Conservation (phyloP, 2,888 invertebrate species). For the Arctia plantaginis region DNA sequence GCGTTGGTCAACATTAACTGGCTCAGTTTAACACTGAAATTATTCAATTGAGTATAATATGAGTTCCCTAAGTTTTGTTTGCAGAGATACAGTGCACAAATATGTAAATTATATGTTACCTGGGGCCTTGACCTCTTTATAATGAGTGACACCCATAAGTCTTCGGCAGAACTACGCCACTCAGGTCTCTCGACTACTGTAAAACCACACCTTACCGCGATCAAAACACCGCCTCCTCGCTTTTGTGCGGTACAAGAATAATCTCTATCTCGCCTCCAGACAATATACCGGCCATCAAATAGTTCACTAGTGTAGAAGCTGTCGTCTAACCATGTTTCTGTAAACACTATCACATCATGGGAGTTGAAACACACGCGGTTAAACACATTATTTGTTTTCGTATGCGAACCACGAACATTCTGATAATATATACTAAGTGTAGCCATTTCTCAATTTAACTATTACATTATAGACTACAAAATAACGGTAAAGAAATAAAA, state of each 20-base stretch:
- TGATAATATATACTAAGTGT: slow-evolving; percentile 8
- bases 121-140: background rate
- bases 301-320: slow-evolving; percentile 9
- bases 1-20: background rate
- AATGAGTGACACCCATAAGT: background rate
- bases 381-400: slow-evolving; percentile 3
- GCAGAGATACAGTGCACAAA: background rate
- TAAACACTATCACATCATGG: slow-evolving; percentile 3
- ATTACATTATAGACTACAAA: background rate
- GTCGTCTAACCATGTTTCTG: slow-evolving; percentile 12
- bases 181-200: slow-evolving; percentile 1
- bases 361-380: background rate
- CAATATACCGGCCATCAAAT: slow-evolving; percentile 10
- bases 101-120: background rate
- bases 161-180: slow-evolving; percentile 22
- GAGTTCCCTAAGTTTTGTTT: background rate
- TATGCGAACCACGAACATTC: too few relatives aligned
- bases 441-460: background rate
- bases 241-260: slow-evolving; percentile 9
- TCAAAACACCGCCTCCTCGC: slow-evolving; percentile 15
- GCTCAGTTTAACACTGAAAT: background rate
- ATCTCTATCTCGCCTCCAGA: slow-evolving; percentile 12
- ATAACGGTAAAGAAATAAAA: background rate
- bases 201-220: slow-evolving; percentile 13
- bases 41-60: background rate